Percentiles rank a stretch among this genome's conserved stretches.
Evolutionary conservation across 2,113 vertebrate genomes (phyloP).

Genomic region (Nothocercus nigrocapillus): DNA sequence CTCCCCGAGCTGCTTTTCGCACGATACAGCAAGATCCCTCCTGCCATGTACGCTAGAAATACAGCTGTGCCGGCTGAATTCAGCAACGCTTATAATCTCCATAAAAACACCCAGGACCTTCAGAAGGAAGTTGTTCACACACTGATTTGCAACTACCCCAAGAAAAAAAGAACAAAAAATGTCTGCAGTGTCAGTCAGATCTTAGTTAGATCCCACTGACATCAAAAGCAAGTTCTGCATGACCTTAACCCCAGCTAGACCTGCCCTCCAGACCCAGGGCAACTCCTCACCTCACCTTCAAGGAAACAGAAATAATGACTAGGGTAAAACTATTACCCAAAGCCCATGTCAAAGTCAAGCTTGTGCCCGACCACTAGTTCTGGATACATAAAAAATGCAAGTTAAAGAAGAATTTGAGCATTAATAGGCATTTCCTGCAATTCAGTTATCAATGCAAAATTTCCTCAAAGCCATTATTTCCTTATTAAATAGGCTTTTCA

Average conservation of each 20-base stretch:
- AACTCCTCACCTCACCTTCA: background rate
- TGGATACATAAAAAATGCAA: background rate
- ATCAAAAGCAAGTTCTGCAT: background rate
- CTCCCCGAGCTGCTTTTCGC: background rate
- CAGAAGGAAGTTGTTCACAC: background rate
- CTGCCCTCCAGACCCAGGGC: background rate
- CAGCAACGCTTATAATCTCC: background rate
- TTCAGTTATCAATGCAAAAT: background rate
- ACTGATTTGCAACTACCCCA: background rate
- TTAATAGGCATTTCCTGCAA: background rate
- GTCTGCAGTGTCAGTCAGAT: background rate
- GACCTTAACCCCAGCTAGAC: background rate
- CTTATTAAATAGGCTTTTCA: background rate
- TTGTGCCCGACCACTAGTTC: background rate
- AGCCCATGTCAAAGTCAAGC: background rate
- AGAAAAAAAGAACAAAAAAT: rapidly evolving
- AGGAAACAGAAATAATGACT: background rate
- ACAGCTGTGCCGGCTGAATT: background rate
- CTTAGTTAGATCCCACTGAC: background rate
- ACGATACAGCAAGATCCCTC: background rate
- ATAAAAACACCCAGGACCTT: background rate
- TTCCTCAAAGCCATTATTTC: background rate
- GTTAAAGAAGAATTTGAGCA: background rate
- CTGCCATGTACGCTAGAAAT: rapidly evolving
- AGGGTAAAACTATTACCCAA: background rate